These are phyloP conservation scores for Penelope pileata DNA, from an alignment of 2,113 vertebrate species.

Conservation along the genomic window DNA sequence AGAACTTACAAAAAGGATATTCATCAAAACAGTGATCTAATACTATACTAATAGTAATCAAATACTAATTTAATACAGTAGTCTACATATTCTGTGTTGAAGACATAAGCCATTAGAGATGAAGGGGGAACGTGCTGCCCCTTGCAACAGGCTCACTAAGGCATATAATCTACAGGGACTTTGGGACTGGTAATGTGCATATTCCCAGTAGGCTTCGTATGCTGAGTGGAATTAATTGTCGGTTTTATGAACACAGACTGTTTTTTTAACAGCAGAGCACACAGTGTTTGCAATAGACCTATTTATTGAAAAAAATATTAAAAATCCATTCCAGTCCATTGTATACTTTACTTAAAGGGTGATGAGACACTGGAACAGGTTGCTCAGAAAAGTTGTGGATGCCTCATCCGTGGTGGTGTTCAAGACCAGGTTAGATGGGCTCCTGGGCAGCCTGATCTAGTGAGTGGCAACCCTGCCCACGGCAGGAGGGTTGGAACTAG, in stretches of 20 bases:
- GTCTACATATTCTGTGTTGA: neutral
- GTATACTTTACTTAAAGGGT: too few relatives aligned
- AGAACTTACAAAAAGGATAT: neutral
- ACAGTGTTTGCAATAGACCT: neutral
- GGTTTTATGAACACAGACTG: neutral
- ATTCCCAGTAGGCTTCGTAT: neutral
- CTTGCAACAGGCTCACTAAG: neutral
- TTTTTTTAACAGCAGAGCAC: neutral
- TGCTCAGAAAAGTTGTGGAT: too few relatives aligned
- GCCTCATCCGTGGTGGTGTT: too few relatives aligned
- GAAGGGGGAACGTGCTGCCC: neutral
- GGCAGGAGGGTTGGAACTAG: too few relatives aligned
- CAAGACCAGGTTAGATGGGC: too few relatives aligned
- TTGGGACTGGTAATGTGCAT: fast-evolving
- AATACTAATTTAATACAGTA: too few relatives aligned
- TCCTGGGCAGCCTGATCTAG: too few relatives aligned
- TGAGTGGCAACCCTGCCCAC: too few relatives aligned
- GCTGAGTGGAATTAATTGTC: neutral
- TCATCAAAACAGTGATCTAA: neutral
- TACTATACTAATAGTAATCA: too few relatives aligned
- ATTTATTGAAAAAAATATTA: neutral
- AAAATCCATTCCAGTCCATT: neutral
- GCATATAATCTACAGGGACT: neutral
- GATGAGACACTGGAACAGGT: too few relatives aligned
- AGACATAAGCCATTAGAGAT: neutral